These are phyloP conservation scores for Spinus pinus DNA, from an alignment of 2,797 vertebrate genomes.

Conservation along the genomic window DNA sequence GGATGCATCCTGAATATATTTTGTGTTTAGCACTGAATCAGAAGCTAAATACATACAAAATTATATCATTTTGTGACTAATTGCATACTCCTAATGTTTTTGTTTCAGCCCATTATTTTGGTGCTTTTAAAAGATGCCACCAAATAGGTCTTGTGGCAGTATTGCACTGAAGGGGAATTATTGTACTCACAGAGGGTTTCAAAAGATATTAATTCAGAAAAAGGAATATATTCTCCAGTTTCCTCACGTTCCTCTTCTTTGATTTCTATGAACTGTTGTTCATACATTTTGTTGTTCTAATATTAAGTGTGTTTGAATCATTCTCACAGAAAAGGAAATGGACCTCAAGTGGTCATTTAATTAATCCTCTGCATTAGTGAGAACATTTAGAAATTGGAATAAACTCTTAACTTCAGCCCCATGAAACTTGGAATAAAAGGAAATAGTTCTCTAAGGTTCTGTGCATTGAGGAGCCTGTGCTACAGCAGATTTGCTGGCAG, in stretches of 20 bases:
- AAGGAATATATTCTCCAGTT: not conserved
- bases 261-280: not conserved
- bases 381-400: not conserved
- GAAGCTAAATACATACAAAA: not conserved
- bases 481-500: not conserved
- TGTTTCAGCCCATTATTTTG: not conserved
- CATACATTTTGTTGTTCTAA: not conserved
- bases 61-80: not conserved
- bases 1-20: not conserved
- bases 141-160: not conserved
- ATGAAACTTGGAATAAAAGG: not conserved
- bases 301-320: not conserved
- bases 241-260: not conserved
- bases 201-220: not conserved
- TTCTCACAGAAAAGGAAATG: not conserved
- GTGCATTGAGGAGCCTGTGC: not conserved
- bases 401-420: not conserved
- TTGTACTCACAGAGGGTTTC: not conserved
- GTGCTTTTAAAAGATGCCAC: not conserved
- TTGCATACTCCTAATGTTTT: not conserved
- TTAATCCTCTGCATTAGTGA: not conserved
- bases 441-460: not conserved
- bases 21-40: not conserved
- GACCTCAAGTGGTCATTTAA: not conserved
- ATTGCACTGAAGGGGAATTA: not conserved